These are phyloP conservation scores for Cephus spinipes DNA, from an alignment of 2,888 invertebrate species.

Conservation along the genomic window DNA sequence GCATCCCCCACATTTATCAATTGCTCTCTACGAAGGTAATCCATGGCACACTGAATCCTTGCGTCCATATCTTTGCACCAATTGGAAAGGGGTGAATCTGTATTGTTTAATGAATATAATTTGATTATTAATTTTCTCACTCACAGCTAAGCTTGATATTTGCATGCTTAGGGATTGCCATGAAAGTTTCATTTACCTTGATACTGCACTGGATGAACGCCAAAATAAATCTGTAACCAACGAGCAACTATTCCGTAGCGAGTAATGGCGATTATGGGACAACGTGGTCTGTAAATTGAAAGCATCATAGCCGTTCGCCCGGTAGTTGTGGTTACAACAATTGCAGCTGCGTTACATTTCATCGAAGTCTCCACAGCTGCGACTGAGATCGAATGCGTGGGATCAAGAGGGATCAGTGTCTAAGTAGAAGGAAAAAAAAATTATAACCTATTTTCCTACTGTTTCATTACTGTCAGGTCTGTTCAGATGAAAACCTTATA, in stretches of 20 bases:
- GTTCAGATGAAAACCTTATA: slow-evolving; percentile 33
- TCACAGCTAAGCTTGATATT: neutral
- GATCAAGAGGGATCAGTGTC: slow-evolving; percentile 72
- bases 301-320: slow-evolving; percentile 74
- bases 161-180: neutral
- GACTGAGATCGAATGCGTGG: slow-evolving; percentile 77
- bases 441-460: neutral
- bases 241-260: slow-evolving; percentile 73
- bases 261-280: slow-evolving; percentile 79
- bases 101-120: slow-evolving; percentile 13
- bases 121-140: neutral
- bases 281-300: slow-evolving; percentile 77
- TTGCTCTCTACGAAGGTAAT: slow-evolving; percentile 73
- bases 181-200: slow-evolving; percentile 67
- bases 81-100: slow-evolving; percentile 66
- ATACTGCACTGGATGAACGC: slow-evolving; percentile 75
- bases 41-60: slow-evolving; percentile 71
- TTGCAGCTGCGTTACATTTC: slow-evolving; percentile 76
- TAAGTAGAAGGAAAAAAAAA: slow-evolving; percentile 38
- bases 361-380: slow-evolving; percentile 82
- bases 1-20: slow-evolving; percentile 78
- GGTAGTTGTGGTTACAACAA: slow-evolving; percentile 75
- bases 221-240: slow-evolving; percentile 76
- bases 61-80: slow-evolving; percentile 74
- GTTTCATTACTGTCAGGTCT: neutral